Conservation (phyloP, 2,888 invertebrate genomes). For the Druceiella hillmani region DNA sequence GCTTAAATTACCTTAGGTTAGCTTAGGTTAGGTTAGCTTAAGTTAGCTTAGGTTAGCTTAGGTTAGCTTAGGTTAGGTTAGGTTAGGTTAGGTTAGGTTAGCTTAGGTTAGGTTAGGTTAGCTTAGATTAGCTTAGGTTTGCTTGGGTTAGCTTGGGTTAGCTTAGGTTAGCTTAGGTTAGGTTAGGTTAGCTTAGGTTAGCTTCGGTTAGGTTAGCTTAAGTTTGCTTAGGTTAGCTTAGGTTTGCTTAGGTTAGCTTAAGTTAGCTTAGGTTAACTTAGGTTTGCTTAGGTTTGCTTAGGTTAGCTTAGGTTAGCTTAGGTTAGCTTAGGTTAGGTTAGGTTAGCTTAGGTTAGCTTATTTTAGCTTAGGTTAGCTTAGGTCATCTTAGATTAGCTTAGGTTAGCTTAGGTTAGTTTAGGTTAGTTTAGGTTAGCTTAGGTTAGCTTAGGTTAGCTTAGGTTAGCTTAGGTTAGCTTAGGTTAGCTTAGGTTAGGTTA, state of each 20-base stretch:
- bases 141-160: neutral
- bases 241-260: slow-evolving; percentile 8
- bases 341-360: slow-evolving; percentile 6
- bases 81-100: slow-evolving; percentile 6
- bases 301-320: neutral
- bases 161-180: neutral
- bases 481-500: slow-evolving; percentile 16
- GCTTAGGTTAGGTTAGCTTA: slow-evolving; percentile 6
- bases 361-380: slow-evolving; percentile 3
- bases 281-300: neutral
- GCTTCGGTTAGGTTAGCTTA: slow-evolving; percentile 4
- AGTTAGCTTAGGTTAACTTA: slow-evolving; percentile 3
- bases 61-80: slow-evolving; percentile 6
- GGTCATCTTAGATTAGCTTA: slow-evolving; percentile 8
- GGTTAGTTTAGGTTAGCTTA: slow-evolving; percentile 12
- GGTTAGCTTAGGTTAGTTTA: slow-evolving; percentile 12
- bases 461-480: slow-evolving; percentile 15
- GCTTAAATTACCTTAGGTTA: slow-evolving; percentile 5
- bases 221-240: slow-evolving; percentile 7
- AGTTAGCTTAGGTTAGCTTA: too few relatives aligned
- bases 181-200: slow-evolving; percentile 6
- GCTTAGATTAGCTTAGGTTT: neutral
- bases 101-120: slow-evolving; percentile 4
- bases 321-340: slow-evolving; percentile 2
- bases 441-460: slow-evolving; percentile 10